These are phyloP conservation scores for Lamprologus tigripictilis DNA, from an alignment of 2,113 vertebrate genomes.

Conservation along the genomic window DNA sequence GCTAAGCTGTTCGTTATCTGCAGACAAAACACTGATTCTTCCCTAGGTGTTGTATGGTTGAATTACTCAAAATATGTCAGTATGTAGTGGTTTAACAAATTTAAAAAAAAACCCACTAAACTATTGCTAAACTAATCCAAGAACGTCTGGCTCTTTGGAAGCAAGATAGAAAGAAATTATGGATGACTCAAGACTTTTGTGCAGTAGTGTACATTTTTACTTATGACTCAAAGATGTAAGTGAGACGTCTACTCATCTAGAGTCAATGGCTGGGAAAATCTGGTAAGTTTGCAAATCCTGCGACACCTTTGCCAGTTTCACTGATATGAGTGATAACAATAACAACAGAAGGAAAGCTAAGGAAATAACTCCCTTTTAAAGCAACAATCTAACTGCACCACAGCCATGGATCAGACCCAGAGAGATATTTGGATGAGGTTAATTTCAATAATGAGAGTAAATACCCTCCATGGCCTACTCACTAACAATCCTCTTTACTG, in stretches of 20 bases:
- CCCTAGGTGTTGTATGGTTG: neutral
- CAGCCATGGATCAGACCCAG: conserved; percentile 20
- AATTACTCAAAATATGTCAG: neutral
- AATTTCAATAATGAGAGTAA: conserved; percentile 65
- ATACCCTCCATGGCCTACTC: conserved; percentile 40
- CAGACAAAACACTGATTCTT: neutral
- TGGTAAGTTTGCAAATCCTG: conserved; percentile 1
- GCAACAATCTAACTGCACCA: conserved; percentile 39
- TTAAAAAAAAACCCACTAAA: fast-evolving
- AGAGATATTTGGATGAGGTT: conserved; percentile 50
- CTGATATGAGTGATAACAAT: conserved; percentile 18
- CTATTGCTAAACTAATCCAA: neutral
- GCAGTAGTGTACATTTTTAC: neutral
- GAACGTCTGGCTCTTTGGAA: neutral
- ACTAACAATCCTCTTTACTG: conserved; percentile 26
- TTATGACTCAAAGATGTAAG: neutral
- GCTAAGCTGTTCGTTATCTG: neutral
- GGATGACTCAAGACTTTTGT: neutral
- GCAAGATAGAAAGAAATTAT: neutral
- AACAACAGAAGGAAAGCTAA: conserved; percentile 1
- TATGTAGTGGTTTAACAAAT: neutral
- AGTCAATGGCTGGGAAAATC: neutral
- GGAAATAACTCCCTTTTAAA: conserved; percentile 41
- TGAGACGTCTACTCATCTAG: neutral
- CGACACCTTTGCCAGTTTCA: conserved; percentile 2